Evolutionary conservation across 2,113 vertebrate genomes (phyloP), one percentile per base, ranked within the genome.

Genomic region (Nyctibius bracteatus): DNA sequence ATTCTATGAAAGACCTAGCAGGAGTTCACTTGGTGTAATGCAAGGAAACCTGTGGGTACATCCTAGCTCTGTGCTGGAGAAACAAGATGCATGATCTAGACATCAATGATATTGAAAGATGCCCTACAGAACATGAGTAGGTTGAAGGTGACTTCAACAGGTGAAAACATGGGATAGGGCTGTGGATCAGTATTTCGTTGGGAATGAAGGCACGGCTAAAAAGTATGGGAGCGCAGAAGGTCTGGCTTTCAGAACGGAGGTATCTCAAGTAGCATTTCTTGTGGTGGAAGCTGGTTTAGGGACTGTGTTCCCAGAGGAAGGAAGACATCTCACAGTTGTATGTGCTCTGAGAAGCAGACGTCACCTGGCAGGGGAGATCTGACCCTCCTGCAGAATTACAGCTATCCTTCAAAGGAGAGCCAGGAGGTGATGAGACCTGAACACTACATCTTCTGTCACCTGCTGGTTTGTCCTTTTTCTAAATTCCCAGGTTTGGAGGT

Each of bases 101-200:
- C 65, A 28, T 86, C 19, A 39, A 1, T 1, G 3, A 10, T 19
- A 9, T 2, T 2, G 1, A 57, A 65, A 8, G 66, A 28, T 22
- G 14, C n/a, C 25, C 20, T 1, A 6, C 15, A 13, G 31, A 54
- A 25, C 5, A 5, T 25, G 28, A 35, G 11, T 4, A 20, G 12
- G 7, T 10, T 63, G 31, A n/a, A 54, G 35, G 25, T 44, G 43
- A 25, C 11, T 41, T 75, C 0, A 9, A 41, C 2, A 5, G 43
- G 12, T 43, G 39, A 44, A 67, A 81, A n/a, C 0, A 2, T 1
- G 44, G 30, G 13, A 65, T n/a, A 41, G 5, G 37, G 28, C 5
- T 66, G 10, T 49, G 23, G 62, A 33, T 43, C 25, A 17, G 12
- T 2, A n/a, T 73, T 83, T 68, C n/a, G 59, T 51, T 33, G 49